Percentiles rank a stretch among this genome's conserved stretches.
Conservation (phyloP, 2,113 vertebrate species). For the Scomber japonicus region DNA sequence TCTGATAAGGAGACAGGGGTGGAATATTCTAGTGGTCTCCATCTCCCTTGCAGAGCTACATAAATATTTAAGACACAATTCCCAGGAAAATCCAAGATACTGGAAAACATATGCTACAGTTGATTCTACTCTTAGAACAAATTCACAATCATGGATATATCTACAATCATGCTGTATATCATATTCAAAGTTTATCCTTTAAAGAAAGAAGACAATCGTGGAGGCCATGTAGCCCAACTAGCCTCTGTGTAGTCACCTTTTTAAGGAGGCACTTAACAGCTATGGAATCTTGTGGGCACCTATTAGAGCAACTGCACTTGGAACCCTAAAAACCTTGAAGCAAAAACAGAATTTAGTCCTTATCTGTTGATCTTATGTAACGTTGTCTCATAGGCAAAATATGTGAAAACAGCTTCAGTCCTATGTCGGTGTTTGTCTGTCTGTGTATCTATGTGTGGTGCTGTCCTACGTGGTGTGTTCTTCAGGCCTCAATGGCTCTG, state of each 20-base stretch:
- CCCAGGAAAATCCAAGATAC: neutral
- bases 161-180: neutral
- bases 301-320: neutral
- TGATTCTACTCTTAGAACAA: neutral
- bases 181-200: too few relatives aligned
- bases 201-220: too few relatives aligned
- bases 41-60: slow-evolving; percentile 33
- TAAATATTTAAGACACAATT: neutral
- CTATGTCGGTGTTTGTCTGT: slow-evolving; percentile 40
- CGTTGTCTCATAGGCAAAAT: slow-evolving; percentile 21
- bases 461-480: slow-evolving; percentile 67
- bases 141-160: neutral
- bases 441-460: slow-evolving; percentile 16
- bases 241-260: neutral
- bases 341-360: neutral
- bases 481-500: slow-evolving; percentile 80
- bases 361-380: neutral
- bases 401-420: neutral
- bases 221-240: neutral
- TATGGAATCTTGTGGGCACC: neutral
- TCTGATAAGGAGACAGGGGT: slow-evolving; percentile 53
- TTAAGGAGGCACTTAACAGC: neutral
- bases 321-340: neutral
- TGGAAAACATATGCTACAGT: neutral
- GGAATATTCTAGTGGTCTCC: slow-evolving; percentile 43